A percentile compares a stretch with the other conserved stretches of the same genome.
Conservation (phyloP, 2,113 vertebrate species). For the Rhegmatorhina hoffmannsi region DNA sequence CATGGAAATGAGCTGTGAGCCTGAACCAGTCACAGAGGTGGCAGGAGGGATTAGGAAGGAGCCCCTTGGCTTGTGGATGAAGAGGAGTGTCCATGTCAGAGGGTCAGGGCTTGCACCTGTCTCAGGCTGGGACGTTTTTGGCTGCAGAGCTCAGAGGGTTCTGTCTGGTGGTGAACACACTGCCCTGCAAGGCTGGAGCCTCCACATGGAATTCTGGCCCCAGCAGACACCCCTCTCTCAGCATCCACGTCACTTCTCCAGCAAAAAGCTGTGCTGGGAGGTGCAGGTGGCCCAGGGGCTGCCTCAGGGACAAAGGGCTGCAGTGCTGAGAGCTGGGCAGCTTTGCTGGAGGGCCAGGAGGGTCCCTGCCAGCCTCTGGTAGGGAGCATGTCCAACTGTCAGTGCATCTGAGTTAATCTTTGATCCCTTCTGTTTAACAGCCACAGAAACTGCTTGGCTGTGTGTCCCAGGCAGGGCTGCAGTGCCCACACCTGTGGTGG, state of each 20-base stretch:
- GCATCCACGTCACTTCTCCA: not conserved
- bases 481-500: not conserved
- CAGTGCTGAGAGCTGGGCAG: not conserved
- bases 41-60: conserved; percentile 13
- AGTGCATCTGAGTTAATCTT: not conserved
- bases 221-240: not conserved
- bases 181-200: not conserved
- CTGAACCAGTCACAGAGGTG: conserved; percentile 42
- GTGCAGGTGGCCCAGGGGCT: not conserved
- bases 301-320: not conserved
- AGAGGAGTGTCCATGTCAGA: not conserved
- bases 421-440: not conserved
- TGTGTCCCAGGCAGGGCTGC: not conserved
- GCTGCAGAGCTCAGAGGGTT: not conserved
- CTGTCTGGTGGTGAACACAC: accelerated
- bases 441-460: not conserved
- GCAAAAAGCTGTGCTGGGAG: not conserved
- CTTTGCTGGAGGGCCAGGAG: not conserved
- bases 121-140: not conserved
- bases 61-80: not conserved
- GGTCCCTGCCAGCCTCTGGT: not conserved
- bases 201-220: not conserved
- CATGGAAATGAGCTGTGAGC: conserved; percentile 76
- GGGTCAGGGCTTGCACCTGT: not conserved
- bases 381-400: not conserved